Conservation (phyloP, 2,113 vertebrate species). For the Caranx melampygus region DNA sequence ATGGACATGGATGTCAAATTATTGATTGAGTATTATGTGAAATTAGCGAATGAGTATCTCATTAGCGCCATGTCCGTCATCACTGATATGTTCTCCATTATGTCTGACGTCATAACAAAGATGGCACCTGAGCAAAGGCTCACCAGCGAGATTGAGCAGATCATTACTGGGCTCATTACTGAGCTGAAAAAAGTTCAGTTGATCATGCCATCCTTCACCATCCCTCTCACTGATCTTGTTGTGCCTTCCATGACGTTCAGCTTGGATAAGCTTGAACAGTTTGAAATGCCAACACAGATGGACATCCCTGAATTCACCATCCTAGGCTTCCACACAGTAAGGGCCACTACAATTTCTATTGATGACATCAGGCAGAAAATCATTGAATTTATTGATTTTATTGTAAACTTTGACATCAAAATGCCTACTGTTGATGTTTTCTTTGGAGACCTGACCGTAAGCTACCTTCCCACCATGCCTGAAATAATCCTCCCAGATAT, state of each 20-base stretch:
- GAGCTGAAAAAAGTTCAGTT: conserved; percentile 84
- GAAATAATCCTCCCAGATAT: conserved; percentile 47
- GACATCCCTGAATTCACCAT: conserved; percentile 88
- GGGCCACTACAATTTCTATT: conserved; percentile 86
- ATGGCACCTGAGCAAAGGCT: conserved; percentile 66
- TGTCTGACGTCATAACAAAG: conserved; percentile 65
- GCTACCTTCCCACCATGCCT: conserved; percentile 74
- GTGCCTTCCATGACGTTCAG: conserved; percentile 86
- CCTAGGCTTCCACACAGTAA: conserved; percentile 82
- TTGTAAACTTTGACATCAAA: conserved; percentile 85
- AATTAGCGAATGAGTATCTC: conserved; percentile 73
- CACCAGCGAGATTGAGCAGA: conserved; percentile 63
- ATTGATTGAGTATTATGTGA: conserved; percentile 74
- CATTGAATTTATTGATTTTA: conserved; percentile 82
- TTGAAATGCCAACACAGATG: conserved; percentile 86
- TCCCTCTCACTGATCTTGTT: conserved; percentile 90
- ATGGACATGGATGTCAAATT: conserved; percentile 81
- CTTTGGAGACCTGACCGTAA: conserved; percentile 84
- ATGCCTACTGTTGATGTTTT: conserved; percentile 79
- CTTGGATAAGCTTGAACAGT: conserved; percentile 79
- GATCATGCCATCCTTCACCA: conserved; percentile 84
- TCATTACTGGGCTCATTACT: conserved; percentile 57
- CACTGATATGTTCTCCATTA: conserved; percentile 64
- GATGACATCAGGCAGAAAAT: conserved; percentile 87
- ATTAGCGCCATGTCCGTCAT: conserved; percentile 53